Conservation (phyloP, 2,888 invertebrate species). For the Pyrrhosoma nymphula region DNA sequence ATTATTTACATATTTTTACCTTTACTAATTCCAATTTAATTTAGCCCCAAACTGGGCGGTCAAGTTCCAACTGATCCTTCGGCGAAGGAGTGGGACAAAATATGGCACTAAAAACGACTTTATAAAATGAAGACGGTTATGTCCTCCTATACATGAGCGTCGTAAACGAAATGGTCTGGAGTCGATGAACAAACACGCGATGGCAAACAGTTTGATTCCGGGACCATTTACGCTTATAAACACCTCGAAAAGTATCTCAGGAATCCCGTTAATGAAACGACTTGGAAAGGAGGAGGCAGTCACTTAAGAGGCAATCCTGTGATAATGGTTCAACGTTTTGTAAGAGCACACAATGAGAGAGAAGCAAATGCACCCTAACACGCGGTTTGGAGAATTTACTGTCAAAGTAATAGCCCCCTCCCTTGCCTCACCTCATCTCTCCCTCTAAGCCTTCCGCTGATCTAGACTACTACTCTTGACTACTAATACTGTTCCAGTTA, state of each 20-base stretch:
- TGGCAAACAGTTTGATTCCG: slow-evolving; percentile 1
- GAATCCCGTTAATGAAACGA: slow-evolving; percentile 14
- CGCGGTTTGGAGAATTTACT: slow-evolving; percentile 45
- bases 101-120: too few species aligned
- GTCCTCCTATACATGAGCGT: not conserved
- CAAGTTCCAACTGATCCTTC: too few species aligned
- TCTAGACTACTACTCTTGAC: too few species aligned
- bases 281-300: not conserved
- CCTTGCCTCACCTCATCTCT: not conserved
- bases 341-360: slow-evolving; percentile 40
- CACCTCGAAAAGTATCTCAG: not conserved
- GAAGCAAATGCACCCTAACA: slow-evolving; percentile 55
- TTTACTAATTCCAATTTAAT: too few species aligned
- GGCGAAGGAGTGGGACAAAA: too few species aligned
- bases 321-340: slow-evolving; percentile 43
- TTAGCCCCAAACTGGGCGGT: too few species aligned
- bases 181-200: not conserved
- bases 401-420: not conserved
- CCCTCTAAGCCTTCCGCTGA: not conserved
- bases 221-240: not conserved
- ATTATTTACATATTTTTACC: too few species aligned
- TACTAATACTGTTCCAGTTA: too few species aligned
- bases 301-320: slow-evolving; percentile 36
- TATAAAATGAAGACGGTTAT: not conserved
- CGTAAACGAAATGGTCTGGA: not conserved